Evolutionary conservation across 2,797 vertebrate species (phyloP).

Genomic region (Falco biarmicus): DNA sequence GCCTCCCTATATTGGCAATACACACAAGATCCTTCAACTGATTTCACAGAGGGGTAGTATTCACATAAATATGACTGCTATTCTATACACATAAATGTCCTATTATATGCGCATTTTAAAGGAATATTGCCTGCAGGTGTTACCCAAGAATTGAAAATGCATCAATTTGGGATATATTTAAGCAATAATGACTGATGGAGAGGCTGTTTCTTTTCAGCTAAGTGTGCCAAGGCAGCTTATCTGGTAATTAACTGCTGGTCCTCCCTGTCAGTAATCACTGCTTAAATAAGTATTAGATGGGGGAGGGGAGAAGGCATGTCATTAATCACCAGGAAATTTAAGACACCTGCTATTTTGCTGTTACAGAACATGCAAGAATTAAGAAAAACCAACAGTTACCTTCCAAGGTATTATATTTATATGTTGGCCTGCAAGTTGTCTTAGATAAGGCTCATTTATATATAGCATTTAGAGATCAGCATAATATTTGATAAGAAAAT

Average conservation of each 20-base stretch:
- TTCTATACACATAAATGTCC: background rate
- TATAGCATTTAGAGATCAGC: background rate
- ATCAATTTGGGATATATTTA: background rate
- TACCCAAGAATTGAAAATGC: background rate
- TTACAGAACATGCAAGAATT: background rate
- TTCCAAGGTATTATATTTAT: background rate
- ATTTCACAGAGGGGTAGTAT: background rate
- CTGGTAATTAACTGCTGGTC: slow-evolving; percentile 15
- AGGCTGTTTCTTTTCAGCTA: background rate
- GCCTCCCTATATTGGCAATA: background rate
- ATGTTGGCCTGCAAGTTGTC: background rate
- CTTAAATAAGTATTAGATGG: background rate
- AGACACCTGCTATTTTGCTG: slow-evolving; percentile 25
- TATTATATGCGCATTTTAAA: slow-evolving; percentile 12
- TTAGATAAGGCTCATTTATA: background rate
- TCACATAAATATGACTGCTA: background rate
- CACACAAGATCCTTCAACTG: background rate
- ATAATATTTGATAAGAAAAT: background rate
- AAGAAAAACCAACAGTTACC: background rate
- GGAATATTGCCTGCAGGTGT: background rate
- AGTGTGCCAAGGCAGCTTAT: slow-evolving; percentile 3
- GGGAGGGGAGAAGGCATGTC: background rate
- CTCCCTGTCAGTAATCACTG: slow-evolving; percentile 5
- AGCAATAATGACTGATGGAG: background rate
- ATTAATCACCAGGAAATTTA: slow-evolving; percentile 19